Conservation (phyloP, 2,797 vertebrate species). For the Oreonectes daqikongensis region DNA sequence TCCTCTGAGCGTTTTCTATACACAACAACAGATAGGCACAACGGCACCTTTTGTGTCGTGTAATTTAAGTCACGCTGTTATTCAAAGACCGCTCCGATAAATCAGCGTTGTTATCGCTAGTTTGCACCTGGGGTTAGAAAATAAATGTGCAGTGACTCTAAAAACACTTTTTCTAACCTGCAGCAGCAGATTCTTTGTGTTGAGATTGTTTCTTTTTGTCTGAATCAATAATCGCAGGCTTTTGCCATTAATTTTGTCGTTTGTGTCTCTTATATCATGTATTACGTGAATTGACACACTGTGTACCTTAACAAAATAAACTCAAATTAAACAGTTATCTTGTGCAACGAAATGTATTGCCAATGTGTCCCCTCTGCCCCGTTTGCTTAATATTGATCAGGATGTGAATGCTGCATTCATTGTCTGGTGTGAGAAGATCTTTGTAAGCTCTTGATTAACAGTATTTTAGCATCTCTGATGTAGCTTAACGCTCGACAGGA, state of each 20-base stretch:
- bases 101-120: constrained; percentile 57
- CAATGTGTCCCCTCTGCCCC: background rate
- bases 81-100: constrained; percentile 56
- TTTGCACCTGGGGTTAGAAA: constrained; percentile 56
- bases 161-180: constrained; percentile 46
- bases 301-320: too few relatives aligned
- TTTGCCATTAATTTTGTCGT: constrained; percentile 14
- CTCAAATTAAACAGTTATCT: constrained; percentile 9
- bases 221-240: constrained; percentile 39
- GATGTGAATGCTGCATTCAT: constrained; percentile 8
- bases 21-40: constrained; percentile 53
- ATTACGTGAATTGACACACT: constrained; percentile 21
- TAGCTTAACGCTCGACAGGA: constrained; percentile 42
- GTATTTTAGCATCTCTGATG: constrained; percentile 15
- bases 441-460: constrained; percentile 28
- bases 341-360: constrained; percentile 6
- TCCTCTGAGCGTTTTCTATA: constrained; percentile 45
- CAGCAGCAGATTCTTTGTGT: constrained; percentile 44
- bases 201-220: constrained; percentile 24
- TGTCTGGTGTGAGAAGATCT: constrained; percentile 12
- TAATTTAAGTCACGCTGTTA: constrained; percentile 50
- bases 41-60: constrained; percentile 56
- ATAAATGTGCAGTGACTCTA: constrained; percentile 38
- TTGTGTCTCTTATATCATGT: constrained; percentile 21
- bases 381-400: constrained; percentile 26